Conservation (phyloP, 2,113 vertebrate genomes). For the Semicossyphus pulcher region DNA sequence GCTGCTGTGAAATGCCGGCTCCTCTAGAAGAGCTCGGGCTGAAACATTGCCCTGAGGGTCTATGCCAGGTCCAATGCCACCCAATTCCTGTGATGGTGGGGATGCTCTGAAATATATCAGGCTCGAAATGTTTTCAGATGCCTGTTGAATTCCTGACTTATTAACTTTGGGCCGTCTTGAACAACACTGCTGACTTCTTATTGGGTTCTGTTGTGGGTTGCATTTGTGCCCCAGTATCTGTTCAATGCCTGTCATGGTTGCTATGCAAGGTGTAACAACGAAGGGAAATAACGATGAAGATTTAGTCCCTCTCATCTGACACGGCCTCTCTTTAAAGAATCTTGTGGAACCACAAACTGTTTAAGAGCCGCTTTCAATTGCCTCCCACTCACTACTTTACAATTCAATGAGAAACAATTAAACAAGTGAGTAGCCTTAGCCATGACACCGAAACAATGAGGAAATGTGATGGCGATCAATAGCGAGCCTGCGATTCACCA, state of each 20-base stretch:
- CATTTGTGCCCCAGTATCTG: background rate
- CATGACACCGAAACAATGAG: constrained; percentile 66
- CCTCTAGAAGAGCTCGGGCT: constrained; percentile 32
- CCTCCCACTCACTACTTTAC: constrained; percentile 74
- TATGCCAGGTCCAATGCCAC: constrained; percentile 57
- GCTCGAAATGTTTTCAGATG: constrained; percentile 45
- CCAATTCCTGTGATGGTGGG: constrained; percentile 39
- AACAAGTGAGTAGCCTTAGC: constrained; percentile 62
- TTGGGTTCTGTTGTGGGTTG: background rate
- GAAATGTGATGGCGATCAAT: constrained; percentile 72
- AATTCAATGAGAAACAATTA: constrained; percentile 75
- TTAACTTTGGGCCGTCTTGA: constrained; percentile 22
- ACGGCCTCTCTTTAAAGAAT: constrained; percentile 43
- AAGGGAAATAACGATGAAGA: constrained; percentile 11
- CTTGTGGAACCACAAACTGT: constrained; percentile 37
- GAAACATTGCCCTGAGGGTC: constrained; percentile 60
- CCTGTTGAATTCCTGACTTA: constrained; percentile 47
- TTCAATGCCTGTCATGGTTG: constrained; percentile 7
- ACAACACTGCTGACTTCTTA: background rate
- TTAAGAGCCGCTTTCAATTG: constrained; percentile 59
- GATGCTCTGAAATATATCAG: constrained; percentile 30
- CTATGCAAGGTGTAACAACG: constrained; percentile 1
- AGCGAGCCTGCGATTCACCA: constrained; percentile 68
- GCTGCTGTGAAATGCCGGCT: constrained; percentile 49
- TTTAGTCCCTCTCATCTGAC: constrained; percentile 32